Percentiles rank a stretch among this genome's conserved stretches.
phyloP scores from a whole-genome alignment of 30 jellyfish, hydroid and myxozoan genomes.

The Cassiopea xamachana region DNA sequence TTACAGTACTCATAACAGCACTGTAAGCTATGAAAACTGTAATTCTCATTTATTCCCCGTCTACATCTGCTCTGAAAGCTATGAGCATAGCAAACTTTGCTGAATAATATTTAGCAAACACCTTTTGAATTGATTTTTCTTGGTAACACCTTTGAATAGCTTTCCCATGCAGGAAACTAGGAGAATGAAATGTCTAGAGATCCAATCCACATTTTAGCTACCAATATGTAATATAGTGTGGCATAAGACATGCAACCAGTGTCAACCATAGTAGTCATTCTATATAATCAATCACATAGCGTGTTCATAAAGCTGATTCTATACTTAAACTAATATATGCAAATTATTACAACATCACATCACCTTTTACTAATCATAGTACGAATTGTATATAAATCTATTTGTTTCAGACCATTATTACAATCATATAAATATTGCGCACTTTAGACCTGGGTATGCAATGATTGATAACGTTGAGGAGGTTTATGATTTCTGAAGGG shows the following conservation, averaged over 20 bases:
- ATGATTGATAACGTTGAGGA: not conserved
- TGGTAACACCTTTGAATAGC: not conserved
- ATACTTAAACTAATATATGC: not conserved
- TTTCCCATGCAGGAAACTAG: not conserved
- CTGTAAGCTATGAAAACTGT: no score
- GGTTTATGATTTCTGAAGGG: not conserved
- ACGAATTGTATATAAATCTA: not conserved
- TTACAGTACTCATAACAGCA: no score
- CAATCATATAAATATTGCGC: not conserved
- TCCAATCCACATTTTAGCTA: not conserved
- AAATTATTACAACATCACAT: not conserved
- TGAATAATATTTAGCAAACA: no score
- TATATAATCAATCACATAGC: not conserved
- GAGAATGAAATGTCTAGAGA: not conserved
- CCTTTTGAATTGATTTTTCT: no score
- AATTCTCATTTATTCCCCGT: no score
- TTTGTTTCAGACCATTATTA: conserved; percentile 12
- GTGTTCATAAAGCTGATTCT: not conserved
- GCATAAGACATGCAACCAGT: not conserved
- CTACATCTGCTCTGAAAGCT: no score
- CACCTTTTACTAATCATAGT: not conserved
- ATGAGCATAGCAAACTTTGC: no score
- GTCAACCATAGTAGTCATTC: not conserved
- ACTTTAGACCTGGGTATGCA: not conserved
- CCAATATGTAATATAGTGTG: not conserved